Percentiles rank a stretch among this genome's conserved stretches.
Conservation (phyloP, 30 jellyfish, hydroid and myxozoan species). For the Phacellophora camtschatica region DNA sequence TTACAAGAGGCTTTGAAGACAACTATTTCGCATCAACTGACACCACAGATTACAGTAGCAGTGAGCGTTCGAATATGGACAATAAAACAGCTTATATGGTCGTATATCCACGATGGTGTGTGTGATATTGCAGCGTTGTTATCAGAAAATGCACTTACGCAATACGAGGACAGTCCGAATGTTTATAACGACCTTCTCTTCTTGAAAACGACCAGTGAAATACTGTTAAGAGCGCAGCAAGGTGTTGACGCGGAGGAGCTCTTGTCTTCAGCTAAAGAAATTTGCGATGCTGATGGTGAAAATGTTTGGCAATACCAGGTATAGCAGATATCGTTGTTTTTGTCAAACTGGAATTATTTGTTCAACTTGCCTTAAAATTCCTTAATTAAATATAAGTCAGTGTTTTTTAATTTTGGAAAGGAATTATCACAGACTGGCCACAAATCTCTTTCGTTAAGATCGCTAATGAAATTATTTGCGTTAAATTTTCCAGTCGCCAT, state of each 20-base stretch:
- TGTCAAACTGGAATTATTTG: too few relatives aligned
- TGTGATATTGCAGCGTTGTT: slow-evolving; percentile 31
- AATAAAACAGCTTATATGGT: slow-evolving; percentile 29
- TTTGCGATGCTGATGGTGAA: slow-evolving; percentile 16
- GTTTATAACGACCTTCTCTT: background rate
- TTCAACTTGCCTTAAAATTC: too few relatives aligned
- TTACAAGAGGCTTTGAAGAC: slow-evolving; percentile 37
- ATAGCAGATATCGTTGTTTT: too few relatives aligned
- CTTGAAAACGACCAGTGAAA: slow-evolving; percentile 16
- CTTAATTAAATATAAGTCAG: too few relatives aligned
- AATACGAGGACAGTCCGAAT: slow-evolving; percentile 26
- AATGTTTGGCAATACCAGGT: slow-evolving; percentile 47
- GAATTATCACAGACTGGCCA: too few relatives aligned
- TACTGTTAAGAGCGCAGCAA: background rate
- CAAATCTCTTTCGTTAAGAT: too few relatives aligned
- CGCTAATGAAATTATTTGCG: too few relatives aligned
- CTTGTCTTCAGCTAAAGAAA: background rate
- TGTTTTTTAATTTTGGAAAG: too few relatives aligned
- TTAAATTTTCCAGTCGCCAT: too few relatives aligned
- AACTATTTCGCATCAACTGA: slow-evolving; percentile 30
- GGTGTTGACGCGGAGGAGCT: slow-evolving; percentile 12
- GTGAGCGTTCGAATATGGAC: slow-evolving; percentile 32
- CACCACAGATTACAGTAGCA: slow-evolving; percentile 29
- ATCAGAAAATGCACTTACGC: slow-evolving; percentile 43
- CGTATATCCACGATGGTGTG: slow-evolving; percentile 21